A percentile compares a stretch with the other conserved stretches of the same genome.
These are phyloP conservation scores for Heteropelma amictum DNA, from an alignment of 2,888 invertebrate species.

Conservation along the genomic window DNA sequence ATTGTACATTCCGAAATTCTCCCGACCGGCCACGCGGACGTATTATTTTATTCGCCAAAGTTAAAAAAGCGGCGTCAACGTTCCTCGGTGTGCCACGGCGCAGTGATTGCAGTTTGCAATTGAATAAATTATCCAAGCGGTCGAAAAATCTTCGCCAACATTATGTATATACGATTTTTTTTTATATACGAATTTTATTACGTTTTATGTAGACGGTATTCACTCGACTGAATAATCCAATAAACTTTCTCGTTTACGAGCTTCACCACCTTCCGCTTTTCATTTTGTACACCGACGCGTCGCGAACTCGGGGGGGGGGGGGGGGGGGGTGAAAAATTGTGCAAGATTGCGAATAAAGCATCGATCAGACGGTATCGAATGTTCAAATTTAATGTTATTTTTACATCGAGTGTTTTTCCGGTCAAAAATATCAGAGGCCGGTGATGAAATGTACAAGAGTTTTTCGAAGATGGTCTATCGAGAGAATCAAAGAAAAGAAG, in stretches of 20 bases:
- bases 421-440: conserved; percentile 31
- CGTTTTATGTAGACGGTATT: not conserved
- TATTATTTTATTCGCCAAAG: conserved; percentile 1
- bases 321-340: too few species aligned
- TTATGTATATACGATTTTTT: not conserved
- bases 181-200: not conserved
- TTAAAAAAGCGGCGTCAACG: conserved; percentile 13
- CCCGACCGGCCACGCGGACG: too few species aligned
- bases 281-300: too few species aligned
- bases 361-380: too few species aligned
- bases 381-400: too few species aligned
- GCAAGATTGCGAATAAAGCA: too few species aligned
- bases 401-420: too few species aligned
- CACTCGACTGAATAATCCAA: too few species aligned
- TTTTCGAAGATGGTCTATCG: conserved; percentile 12
- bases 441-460: conserved; percentile 31
- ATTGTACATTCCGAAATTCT: conserved; percentile 31
- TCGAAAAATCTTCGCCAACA: too few species aligned
- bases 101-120: conserved; percentile 40
- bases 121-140: conserved; percentile 45
- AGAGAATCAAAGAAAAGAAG: not conserved
- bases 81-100: conserved; percentile 10
- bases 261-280: too few species aligned
- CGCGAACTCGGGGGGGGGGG: too few species aligned
- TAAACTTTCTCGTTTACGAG: too few species aligned